Evolutionary conservation across 2,113 vertebrate species (phyloP).

Genomic region (Macquaria australasica): DNA sequence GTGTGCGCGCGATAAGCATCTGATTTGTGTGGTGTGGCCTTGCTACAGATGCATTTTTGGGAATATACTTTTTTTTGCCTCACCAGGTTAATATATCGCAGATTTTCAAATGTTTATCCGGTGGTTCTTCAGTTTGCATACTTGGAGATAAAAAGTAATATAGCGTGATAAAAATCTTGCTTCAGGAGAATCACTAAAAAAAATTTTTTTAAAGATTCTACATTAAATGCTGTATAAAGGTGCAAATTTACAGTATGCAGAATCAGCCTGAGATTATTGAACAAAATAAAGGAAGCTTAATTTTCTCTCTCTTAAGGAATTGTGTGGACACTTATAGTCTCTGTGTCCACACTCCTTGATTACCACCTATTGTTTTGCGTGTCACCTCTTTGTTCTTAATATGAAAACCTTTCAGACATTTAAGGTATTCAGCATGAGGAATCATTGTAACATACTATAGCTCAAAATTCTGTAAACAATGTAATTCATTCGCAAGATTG

Average conservation of each 20-base stretch:
- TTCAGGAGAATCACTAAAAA: conserved; percentile 1
- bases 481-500: not conserved
- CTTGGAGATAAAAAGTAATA: conserved; percentile 8
- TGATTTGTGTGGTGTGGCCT: not conserved
- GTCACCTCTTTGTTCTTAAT: not conserved
- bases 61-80: not conserved
- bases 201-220: not conserved
- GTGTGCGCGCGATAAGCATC: conserved; percentile 1
- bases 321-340: not conserved
- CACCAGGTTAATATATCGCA: not conserved
- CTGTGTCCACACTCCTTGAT: too few relatives aligned
- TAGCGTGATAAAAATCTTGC: conserved; percentile 9
- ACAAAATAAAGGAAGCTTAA: not conserved
- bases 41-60: conserved; percentile 28
- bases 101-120: conserved; percentile 6
- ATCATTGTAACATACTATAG: not conserved
- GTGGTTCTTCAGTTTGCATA: not conserved
- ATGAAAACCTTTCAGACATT: too few relatives aligned
- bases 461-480: conserved; percentile 1
- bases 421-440: not conserved
- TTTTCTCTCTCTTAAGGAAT: not conserved
- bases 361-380: too few relatives aligned
- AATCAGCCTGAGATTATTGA: not conserved
- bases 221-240: not conserved
- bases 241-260: not conserved